A percentile compares a stretch with the other conserved stretches of the same genome.
phyloP scores from a whole-genome alignment of 2,888 invertebrate genomes.

The Nomada hirtipes region DNA sequence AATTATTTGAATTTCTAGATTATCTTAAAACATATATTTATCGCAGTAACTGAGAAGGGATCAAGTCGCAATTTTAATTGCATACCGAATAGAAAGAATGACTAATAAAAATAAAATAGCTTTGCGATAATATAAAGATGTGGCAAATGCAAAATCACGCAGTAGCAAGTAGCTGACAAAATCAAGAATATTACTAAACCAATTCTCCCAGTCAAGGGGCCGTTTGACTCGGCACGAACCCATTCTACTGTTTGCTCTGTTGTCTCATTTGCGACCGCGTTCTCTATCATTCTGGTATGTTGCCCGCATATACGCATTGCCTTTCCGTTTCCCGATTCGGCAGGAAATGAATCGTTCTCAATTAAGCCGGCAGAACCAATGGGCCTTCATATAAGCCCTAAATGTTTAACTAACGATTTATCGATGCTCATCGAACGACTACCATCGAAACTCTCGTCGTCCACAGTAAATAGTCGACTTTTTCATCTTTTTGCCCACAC shows the following conservation, averaged over 20 bases:
- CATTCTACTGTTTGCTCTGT: conserved; percentile 39
- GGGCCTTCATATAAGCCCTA: conserved; percentile 37
- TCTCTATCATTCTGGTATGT: conserved; percentile 34
- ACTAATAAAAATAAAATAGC: too few relatives aligned
- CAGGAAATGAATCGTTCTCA: conserved; percentile 51
- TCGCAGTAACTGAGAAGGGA: not conserved
- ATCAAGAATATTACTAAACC: not conserved
- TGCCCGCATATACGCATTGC: conserved; percentile 35
- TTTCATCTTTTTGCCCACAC: not conserved
- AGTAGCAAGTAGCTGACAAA: not conserved
- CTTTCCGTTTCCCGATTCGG: conserved; percentile 46
- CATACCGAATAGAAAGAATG: too few relatives aligned
- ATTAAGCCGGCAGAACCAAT: conserved; percentile 40
- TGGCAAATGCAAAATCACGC: not conserved
- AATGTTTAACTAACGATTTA: conserved; percentile 48
- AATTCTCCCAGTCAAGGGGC: not conserved
- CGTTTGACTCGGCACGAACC: conserved; percentile 27
- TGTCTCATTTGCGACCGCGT: conserved; percentile 34
- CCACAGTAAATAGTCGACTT: not conserved
- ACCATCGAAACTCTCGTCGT: not conserved
- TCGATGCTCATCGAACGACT: conserved; percentile 22
- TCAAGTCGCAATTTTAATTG: too few relatives aligned
- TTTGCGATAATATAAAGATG: too few relatives aligned
- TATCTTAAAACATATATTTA: not conserved
- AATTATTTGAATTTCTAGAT: not conserved